Evolutionary conservation across 2,113 vertebrate species (phyloP).

Genomic region (Oreochromis spilurus): DNA sequence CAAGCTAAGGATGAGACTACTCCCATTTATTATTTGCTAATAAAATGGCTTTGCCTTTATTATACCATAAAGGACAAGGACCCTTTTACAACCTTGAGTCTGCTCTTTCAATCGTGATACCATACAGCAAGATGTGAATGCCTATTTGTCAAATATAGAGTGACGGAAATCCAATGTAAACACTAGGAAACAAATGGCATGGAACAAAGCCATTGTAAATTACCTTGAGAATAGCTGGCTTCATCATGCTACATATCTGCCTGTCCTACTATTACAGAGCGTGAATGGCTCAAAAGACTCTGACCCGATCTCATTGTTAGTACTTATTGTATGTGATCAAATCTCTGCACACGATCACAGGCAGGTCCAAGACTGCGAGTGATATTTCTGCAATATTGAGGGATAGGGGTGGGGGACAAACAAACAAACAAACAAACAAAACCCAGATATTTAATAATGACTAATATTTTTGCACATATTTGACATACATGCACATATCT

Average conservation of each 20-base stretch:
- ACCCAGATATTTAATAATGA: neutral
- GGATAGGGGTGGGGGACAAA: too few relatives aligned
- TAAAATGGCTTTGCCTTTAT: neutral
- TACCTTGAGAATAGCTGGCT: neutral
- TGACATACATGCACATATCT: neutral
- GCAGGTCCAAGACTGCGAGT: neutral
- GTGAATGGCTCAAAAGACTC: constrained; percentile 81
- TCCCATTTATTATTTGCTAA: neutral
- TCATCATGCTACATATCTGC: constrained; percentile 56
- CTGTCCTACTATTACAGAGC: constrained; percentile 82
- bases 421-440: too few relatives aligned
- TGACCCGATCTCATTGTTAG: constrained; percentile 60
- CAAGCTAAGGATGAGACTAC: neutral
- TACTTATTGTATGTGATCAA: neutral
- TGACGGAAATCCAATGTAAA: neutral
- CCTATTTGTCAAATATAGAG: constrained; percentile 17
- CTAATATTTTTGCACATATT: neutral
- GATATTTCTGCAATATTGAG: neutral
- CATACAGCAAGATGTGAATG: neutral
- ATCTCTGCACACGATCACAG: neutral
- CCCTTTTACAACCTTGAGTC: constrained; percentile 15
- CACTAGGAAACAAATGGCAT: neutral
- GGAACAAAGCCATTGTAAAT: neutral
- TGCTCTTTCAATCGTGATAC: constrained; percentile 6
- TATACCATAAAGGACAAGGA: neutral